Percentiles rank a stretch among this genome's conserved stretches.
Conservation (phyloP, 2,888 invertebrate genomes). For the Watsonalla binaria region DNA sequence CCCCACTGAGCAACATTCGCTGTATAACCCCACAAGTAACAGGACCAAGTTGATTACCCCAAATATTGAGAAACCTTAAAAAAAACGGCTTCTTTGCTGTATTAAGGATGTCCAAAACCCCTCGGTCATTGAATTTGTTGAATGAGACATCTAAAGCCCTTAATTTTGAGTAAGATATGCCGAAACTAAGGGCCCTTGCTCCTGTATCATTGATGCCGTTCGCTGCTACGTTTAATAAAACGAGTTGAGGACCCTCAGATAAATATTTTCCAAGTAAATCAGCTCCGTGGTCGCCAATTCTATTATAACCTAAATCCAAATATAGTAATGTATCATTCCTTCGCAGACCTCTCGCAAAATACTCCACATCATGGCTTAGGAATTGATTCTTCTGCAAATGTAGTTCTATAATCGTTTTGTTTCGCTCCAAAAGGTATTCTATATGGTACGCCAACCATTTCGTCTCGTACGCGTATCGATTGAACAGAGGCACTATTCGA, state of each 20-base stretch:
- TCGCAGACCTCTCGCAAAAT: slow-evolving; percentile 69
- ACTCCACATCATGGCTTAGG: slow-evolving; percentile 79
- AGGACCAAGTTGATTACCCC: slow-evolving; percentile 61
- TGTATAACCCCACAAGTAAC: slow-evolving; percentile 57
- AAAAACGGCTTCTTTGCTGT: slow-evolving; percentile 74
- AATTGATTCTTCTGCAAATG: slow-evolving; percentile 80
- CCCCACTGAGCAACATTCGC: slow-evolving; percentile 56
- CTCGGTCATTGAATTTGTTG: slow-evolving; percentile 75
- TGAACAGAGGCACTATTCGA: slow-evolving; percentile 51
- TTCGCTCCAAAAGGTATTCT: slow-evolving; percentile 57
- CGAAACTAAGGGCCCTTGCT: slow-evolving; percentile 75
- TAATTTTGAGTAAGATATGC: slow-evolving; percentile 78
- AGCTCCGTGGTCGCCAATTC: slow-evolving; percentile 79
- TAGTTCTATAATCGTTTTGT: slow-evolving; percentile 68
- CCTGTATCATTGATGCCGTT: slow-evolving; percentile 79
- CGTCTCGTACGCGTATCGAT: slow-evolving; percentile 60
- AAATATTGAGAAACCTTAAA: slow-evolving; percentile 60
- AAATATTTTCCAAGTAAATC: slow-evolving; percentile 76
- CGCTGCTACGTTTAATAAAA: slow-evolving; percentile 74
- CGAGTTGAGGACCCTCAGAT: slow-evolving; percentile 62
- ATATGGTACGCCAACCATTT: slow-evolving; percentile 75
- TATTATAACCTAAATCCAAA: slow-evolving; percentile 80
- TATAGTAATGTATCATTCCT: slow-evolving; percentile 73
- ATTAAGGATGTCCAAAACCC: slow-evolving; percentile 74
- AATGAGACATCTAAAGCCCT: slow-evolving; percentile 76